Conservation (phyloP, 2,113 vertebrate species). For the Paradisaea rubra region DNA sequence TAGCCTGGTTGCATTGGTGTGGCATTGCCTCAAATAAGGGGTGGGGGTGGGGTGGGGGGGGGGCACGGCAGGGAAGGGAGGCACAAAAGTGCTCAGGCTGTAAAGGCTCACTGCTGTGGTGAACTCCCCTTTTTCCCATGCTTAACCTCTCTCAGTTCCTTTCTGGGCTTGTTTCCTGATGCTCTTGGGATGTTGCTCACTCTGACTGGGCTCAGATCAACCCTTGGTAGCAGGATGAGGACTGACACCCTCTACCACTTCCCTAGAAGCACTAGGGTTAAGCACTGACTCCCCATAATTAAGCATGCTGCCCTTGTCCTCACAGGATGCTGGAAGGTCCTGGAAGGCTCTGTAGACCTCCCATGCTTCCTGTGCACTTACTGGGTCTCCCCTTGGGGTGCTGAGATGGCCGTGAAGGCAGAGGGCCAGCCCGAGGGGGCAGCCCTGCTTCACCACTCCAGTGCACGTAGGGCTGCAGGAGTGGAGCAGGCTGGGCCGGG, state of each 20-base stretch:
- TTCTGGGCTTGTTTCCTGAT: not conserved
- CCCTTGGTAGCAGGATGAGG: not conserved
- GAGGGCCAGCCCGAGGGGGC: not conserved
- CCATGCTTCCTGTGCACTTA: not conserved
- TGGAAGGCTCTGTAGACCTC: not conserved
- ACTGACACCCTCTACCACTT: not conserved
- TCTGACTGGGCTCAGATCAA: not conserved
- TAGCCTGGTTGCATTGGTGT: not conserved
- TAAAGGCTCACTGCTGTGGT: not conserved
- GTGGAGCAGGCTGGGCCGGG: not conserved
- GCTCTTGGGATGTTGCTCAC: not conserved
- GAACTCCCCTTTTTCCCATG: not conserved
- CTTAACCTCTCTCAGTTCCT: not conserved
- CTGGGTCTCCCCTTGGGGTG: not conserved
- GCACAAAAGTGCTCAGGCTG: not conserved
- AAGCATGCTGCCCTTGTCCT: not conserved
- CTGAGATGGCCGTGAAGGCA: fast-evolving
- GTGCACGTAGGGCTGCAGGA: fast-evolving
- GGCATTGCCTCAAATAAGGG: not conserved
- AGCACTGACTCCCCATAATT: fast-evolving
- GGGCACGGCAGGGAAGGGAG: not conserved
- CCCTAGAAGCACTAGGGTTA: not conserved
- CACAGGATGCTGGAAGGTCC: not conserved
- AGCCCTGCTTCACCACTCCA: not conserved
- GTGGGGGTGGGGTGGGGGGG: too few species aligned